Evolutionary conservation across 2,113 vertebrate species (phyloP).

Genomic region (Strigops habroptila): DNA sequence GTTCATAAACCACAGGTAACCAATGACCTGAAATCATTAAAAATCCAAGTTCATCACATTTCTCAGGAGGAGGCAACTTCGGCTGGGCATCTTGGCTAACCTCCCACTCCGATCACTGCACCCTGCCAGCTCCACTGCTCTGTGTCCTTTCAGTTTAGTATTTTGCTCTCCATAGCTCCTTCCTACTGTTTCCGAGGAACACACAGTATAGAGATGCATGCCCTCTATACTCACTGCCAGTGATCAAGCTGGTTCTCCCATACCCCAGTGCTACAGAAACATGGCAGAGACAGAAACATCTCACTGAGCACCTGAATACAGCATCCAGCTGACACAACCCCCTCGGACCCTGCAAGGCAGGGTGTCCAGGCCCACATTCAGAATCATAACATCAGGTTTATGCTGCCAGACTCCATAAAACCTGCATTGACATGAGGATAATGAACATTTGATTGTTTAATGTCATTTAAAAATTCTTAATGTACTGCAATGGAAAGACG

Average conservation of each 20-base stretch:
- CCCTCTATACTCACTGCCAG: background rate
- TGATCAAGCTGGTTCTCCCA: background rate
- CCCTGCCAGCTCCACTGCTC: slow-evolving; percentile 59
- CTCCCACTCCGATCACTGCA: slow-evolving; percentile 8
- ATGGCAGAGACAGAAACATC: background rate
- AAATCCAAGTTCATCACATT: slow-evolving; percentile 28
- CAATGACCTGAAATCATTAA: background rate
- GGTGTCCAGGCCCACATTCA: background rate
- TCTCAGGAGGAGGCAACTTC: slow-evolving; percentile 33
- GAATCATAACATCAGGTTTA: background rate
- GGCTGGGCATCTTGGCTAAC: slow-evolving; percentile 46
- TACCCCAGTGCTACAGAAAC: background rate
- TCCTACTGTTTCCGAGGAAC: background rate
- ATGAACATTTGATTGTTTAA: background rate
- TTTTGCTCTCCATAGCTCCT: background rate
- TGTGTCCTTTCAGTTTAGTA: background rate
- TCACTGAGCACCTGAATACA: background rate
- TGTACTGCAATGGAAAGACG: background rate
- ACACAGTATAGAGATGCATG: background rate
- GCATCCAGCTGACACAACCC: background rate
- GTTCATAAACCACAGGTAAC: background rate
- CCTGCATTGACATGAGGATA: background rate
- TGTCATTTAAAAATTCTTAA: background rate
- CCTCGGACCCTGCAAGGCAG: background rate
- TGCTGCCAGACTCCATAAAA: background rate